A percentile compares a stretch with the other conserved stretches of the same genome.
phyloP scores from a whole-genome alignment of 2,797 vertebrate species.

The Danio choprae region DNA sequence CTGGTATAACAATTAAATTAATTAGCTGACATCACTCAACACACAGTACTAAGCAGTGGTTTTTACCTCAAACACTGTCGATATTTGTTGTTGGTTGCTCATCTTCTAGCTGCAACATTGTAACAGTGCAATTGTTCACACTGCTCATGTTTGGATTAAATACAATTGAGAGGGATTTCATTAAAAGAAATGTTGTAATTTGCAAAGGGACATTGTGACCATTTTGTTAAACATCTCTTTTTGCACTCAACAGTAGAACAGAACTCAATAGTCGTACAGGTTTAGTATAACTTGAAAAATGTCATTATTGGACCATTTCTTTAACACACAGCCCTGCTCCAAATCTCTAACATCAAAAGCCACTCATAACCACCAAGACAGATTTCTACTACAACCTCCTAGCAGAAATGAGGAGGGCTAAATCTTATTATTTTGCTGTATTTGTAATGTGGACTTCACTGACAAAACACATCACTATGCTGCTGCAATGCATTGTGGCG shows the following conservation, averaged over 20 bases:
- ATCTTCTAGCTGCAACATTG: no score
- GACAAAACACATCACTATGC: slow-evolving; percentile 5
- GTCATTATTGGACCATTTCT: background rate
- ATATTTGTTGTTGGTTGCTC: no score
- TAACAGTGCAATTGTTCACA: no score
- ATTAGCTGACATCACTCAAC: no score
- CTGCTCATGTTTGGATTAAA: no score
- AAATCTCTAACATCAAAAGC: background rate
- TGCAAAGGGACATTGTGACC: background rate
- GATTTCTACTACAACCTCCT: background rate
- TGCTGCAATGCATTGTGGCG: slow-evolving; percentile 11
- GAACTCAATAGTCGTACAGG: background rate
- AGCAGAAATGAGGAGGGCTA: slow-evolving; percentile 14
- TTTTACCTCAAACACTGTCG: no score
- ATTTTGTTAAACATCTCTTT: background rate
- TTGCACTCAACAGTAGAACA: background rate
- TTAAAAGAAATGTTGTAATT: no score
- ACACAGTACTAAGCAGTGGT: no score
- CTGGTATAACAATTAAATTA: no score
- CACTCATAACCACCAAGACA: background rate
- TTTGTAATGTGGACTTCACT: slow-evolving; percentile 8
- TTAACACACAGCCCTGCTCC: background rate
- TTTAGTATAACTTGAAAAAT: background rate
- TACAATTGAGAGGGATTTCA: no score
- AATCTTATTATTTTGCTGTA: slow-evolving; percentile 14